phyloP scores from a whole-genome alignment of 2,797 vertebrate species.

The Trachurus trachurus region DNA sequence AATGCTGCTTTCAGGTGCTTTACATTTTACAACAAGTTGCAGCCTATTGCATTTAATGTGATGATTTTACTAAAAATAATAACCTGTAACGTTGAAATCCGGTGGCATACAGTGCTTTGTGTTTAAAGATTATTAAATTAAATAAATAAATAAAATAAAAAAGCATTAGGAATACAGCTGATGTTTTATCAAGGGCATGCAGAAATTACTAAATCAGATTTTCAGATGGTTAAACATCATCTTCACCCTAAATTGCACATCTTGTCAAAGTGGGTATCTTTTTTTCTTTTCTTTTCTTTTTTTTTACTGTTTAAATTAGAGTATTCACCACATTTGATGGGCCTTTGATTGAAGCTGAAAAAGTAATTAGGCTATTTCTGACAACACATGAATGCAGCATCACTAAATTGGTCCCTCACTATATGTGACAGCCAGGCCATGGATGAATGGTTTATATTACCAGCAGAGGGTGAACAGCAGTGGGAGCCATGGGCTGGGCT shows the following conservation, averaged over 20 bases:
- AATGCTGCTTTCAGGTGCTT: constrained; percentile 11
- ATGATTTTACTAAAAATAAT: not conserved
- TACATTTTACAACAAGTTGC: not conserved
- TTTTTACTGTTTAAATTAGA: constrained; percentile 30
- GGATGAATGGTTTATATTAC: constrained; percentile 60
- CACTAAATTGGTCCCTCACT: constrained; percentile 47
- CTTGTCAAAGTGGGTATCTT: constrained; percentile 19
- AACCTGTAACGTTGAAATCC: not conserved
- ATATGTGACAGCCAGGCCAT: constrained; percentile 61
- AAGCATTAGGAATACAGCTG: not conserved
- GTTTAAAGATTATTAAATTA: constrained; percentile 11
- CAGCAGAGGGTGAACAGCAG: constrained; percentile 42
- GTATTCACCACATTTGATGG: constrained; percentile 17
- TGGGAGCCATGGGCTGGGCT: constrained; percentile 13
- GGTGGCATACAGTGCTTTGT: not conserved
- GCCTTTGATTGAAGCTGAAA: constrained; percentile 39
- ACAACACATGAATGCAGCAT: constrained; percentile 50
- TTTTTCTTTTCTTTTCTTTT: not conserved
- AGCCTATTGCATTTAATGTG: not conserved
- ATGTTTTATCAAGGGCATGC: constrained; percentile 2
- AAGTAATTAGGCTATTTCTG: constrained; percentile 58
- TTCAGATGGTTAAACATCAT: constrained; percentile 3
- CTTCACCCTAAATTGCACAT: constrained; percentile 11
- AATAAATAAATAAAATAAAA: constrained; percentile 15
- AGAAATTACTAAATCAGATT: constrained; percentile 17